phyloP scores from a whole-genome alignment of 2,888 invertebrate genomes.

The Pheosia gnoma region DNA sequence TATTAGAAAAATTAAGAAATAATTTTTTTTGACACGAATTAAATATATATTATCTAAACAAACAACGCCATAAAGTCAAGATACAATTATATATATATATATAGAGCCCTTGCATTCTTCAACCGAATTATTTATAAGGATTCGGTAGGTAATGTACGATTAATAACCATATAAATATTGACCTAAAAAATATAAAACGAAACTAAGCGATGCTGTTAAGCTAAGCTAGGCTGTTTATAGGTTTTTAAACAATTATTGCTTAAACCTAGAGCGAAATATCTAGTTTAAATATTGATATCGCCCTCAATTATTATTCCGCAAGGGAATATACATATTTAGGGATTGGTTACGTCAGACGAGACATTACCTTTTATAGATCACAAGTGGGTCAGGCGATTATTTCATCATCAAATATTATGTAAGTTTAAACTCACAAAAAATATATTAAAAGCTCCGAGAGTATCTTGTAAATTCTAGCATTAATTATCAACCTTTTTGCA shows the following conservation, averaged over 20 bases:
- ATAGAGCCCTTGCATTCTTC: background rate
- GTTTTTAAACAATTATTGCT: too few relatives aligned
- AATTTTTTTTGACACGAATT: background rate
- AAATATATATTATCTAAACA: background rate
- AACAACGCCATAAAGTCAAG: background rate
- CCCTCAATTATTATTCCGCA: background rate
- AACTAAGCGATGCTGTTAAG: too few relatives aligned
- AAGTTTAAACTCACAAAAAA: background rate
- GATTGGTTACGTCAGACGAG: constrained; percentile 32
- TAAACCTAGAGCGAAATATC: too few relatives aligned
- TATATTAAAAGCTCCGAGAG: background rate
- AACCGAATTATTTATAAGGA: constrained; percentile 4
- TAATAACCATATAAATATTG: background rate
- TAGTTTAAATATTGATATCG: too few relatives aligned
- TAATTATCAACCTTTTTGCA: too few relatives aligned
- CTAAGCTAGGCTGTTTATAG: too few relatives aligned
- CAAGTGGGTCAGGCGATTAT: constrained; percentile 21
- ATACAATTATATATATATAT: background rate
- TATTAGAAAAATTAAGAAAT: background rate
- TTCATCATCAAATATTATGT: constrained; percentile 15
- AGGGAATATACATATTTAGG: constrained; percentile 17
- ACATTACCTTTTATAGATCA: constrained; percentile 42
- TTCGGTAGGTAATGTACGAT: background rate
- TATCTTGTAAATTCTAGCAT: too few relatives aligned
- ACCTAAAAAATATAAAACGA: background rate